A percentile compares a stretch with the other conserved stretches of the same genome.
Conservation (phyloP, 1,140 invertebrate species). For the Dendroctonus valens region DNA sequence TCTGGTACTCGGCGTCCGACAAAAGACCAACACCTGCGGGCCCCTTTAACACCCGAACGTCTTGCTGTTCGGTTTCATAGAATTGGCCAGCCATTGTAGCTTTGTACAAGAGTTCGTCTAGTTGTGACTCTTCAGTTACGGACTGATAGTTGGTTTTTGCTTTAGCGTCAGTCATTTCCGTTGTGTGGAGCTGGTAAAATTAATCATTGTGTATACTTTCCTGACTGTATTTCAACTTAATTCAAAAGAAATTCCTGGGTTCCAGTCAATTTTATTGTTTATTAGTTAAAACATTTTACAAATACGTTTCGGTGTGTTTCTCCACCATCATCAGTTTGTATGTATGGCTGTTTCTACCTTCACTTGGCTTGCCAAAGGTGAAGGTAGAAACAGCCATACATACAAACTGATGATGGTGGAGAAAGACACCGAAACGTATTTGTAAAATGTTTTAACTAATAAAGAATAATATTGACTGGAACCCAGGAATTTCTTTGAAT, state of each 20-base stretch:
- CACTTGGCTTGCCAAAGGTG: no score
- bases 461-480: background rate
- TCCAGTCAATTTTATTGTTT: no score
- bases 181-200: constrained; percentile 77
- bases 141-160: constrained; percentile 86
- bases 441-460: background rate
- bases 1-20: constrained; percentile 61
- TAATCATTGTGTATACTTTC: no score
- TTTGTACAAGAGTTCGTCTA: constrained; percentile 94
- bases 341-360: no score
- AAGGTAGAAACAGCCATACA: background rate
- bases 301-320: background rate
- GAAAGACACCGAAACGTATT: background rate
- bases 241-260: no score
- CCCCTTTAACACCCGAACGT: constrained; percentile 75
- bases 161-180: constrained; percentile 87
- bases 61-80: constrained; percentile 88
- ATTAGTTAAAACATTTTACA: no score
- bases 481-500: no score
- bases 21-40: constrained; percentile 62
- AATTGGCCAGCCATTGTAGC: constrained; percentile 92
- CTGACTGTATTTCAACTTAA: no score
- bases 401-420: background rate
- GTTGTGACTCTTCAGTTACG: constrained; percentile 91
- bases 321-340: background rate